phyloP scores from a whole-genome alignment of 1,140 invertebrate species.

The Bombus impatiens region DNA sequence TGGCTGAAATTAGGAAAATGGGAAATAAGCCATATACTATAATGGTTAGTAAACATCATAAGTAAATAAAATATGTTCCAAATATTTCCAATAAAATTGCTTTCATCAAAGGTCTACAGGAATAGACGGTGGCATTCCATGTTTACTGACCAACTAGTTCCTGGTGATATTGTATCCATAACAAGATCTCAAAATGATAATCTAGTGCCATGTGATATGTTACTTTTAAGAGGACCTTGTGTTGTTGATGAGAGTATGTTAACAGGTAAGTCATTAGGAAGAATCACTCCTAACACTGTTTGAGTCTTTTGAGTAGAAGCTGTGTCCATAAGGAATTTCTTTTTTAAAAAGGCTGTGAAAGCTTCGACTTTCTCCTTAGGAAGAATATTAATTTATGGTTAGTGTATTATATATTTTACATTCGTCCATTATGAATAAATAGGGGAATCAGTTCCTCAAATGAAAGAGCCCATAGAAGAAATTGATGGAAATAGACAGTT shows the following conservation, averaged over 20 bases:
- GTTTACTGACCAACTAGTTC: slow-evolving; percentile 93
- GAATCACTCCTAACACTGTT: no score
- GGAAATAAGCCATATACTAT: slow-evolving; percentile 98
- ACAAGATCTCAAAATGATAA: slow-evolving; percentile 94
- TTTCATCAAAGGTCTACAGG: slow-evolving; percentile 90
- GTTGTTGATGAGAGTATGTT: slow-evolving; percentile 99
- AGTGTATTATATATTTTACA: not conserved
- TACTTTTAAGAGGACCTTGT: slow-evolving; percentile 96
- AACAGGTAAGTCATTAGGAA: slow-evolving; percentile 86
- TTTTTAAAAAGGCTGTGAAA: no score
- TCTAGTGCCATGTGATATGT: slow-evolving; percentile 97
- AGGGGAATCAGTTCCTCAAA: slow-evolving; percentile 99
- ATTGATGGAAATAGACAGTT: slow-evolving; percentile 86
- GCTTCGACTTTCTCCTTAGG: not conserved
- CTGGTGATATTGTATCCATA: slow-evolving; percentile 98
- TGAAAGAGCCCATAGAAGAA: slow-evolving; percentile 98
- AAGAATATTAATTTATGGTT: not conserved
- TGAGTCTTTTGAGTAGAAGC: no score
- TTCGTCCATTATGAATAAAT: slow-evolving; percentile 31
- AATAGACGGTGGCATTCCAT: slow-evolving; percentile 96
- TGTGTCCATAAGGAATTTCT: no score
- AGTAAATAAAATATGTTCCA: not conserved
- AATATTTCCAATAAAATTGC: slow-evolving; percentile 28
- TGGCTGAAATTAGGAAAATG: slow-evolving; percentile 99
- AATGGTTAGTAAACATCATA: slow-evolving; percentile 83